Percentiles rank a stretch among this genome's conserved stretches.
Conservation (phyloP, 2,888 invertebrate species). For the Erannis defoliaria region DNA sequence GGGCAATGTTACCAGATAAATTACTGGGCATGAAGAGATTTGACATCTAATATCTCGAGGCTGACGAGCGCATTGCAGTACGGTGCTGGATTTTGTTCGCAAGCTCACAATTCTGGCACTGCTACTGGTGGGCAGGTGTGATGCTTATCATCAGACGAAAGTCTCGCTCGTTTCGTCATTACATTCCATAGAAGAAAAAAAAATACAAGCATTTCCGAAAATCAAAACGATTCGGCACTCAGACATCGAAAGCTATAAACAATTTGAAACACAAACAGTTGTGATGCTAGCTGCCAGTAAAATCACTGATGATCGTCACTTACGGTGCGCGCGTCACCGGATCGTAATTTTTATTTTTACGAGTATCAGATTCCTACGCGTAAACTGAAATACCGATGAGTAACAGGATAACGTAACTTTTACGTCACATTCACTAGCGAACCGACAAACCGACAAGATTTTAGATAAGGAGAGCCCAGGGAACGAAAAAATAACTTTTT, state of each 20-base stretch:
- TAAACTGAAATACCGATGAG: constrained; percentile 34
- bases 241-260: constrained; percentile 18
- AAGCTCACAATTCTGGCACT: no score
- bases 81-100: no score
- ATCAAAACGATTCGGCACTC: constrained; percentile 15
- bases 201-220: constrained; percentile 2
- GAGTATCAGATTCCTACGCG: constrained; percentile 29
- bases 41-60: no score
- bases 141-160: no score
- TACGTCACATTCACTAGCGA: constrained; percentile 19
- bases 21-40: no score
- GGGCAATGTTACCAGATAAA: no score
- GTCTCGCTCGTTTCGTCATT: no score
- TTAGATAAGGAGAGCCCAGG: no score
- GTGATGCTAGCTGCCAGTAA: constrained; percentile 26
- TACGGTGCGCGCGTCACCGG: constrained; percentile 14
- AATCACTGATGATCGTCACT: constrained; percentile 17
- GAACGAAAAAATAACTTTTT: no score
- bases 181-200: no score
- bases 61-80: no score
- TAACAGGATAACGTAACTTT: constrained; percentile 29
- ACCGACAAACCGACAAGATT: neutral
- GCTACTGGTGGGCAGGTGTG: no score
- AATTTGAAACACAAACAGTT: constrained; percentile 18
- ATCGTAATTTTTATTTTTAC: constrained; percentile 31